These are phyloP conservation scores for Hirtodrosophila histrioides DNA, from an alignment of 2,888 invertebrate genomes.

Conservation along the genomic window DNA sequence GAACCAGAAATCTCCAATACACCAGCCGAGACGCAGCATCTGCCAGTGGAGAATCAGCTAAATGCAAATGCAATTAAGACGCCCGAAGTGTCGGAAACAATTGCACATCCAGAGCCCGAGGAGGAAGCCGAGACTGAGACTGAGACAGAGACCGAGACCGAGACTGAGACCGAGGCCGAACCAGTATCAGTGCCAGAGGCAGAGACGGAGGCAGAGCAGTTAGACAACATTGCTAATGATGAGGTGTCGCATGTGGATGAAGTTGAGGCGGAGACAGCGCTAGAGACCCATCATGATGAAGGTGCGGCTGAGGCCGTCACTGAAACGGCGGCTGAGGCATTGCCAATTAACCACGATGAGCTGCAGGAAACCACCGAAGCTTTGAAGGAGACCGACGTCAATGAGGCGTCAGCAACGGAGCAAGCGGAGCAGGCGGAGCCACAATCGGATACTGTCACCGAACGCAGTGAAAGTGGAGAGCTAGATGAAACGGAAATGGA, in stretches of 20 bases:
- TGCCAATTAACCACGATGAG: slow-evolving; percentile 46
- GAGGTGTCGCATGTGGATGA: slow-evolving; percentile 54
- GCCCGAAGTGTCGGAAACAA: slow-evolving; percentile 75
- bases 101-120: slow-evolving; percentile 51
- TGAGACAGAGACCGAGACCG: slow-evolving; percentile 19
- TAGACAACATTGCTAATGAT: slow-evolving; percentile 52
- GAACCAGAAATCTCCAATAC: slow-evolving; percentile 37
- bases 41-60: slow-evolving; percentile 37
- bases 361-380: slow-evolving; percentile 40
- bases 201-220: slow-evolving; percentile 31
- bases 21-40: slow-evolving; percentile 22
- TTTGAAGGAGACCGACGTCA: slow-evolving; percentile 45
- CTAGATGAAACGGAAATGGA: slow-evolving; percentile 53
- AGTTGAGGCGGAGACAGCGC: slow-evolving; percentile 36
- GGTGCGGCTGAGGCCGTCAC: slow-evolving; percentile 33
- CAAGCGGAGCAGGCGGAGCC: slow-evolving; percentile 26
- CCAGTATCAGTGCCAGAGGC: slow-evolving; percentile 34
- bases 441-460: slow-evolving; percentile 49
- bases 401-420: slow-evolving; percentile 12
- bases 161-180: slow-evolving; percentile 25
- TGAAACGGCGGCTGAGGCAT: slow-evolving; percentile 27
- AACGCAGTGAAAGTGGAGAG: slow-evolving; percentile 54
- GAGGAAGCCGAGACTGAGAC: slow-evolving; percentile 18
- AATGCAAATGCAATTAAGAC: slow-evolving; percentile 78
- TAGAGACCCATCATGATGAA: slow-evolving; percentile 34